These are phyloP conservation scores for Acleris emargana DNA, from an alignment of 2,888 invertebrate genomes.

Conservation along the genomic window DNA sequence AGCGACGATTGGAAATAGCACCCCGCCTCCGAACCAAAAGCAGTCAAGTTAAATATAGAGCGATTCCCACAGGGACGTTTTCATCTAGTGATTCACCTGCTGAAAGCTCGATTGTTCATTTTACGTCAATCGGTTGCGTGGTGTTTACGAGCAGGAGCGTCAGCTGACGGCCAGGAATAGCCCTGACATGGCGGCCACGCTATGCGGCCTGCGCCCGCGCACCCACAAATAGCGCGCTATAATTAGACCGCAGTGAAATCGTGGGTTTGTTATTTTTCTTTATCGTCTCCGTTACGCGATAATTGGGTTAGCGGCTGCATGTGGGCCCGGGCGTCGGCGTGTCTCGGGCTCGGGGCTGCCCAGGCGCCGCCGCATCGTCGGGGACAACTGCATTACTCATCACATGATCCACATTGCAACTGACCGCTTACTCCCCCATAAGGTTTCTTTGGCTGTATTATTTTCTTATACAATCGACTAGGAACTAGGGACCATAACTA, in stretches of 20 bases:
- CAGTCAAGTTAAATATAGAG: slow-evolving; percentile 80
- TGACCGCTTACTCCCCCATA: too few relatives aligned
- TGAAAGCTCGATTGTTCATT: slow-evolving; percentile 82
- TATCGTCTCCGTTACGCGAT: slow-evolving; percentile 83
- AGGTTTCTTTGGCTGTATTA: too few relatives aligned
- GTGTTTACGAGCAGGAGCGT: slow-evolving; percentile 80
- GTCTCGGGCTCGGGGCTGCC: slow-evolving; percentile 62
- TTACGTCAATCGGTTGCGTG: slow-evolving; percentile 82
- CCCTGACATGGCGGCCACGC: slow-evolving; percentile 82
- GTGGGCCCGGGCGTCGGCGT: slow-evolving; percentile 82
- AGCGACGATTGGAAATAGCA: slow-evolving; percentile 76
- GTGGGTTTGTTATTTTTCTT: slow-evolving; percentile 85
- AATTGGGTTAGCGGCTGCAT: slow-evolving; percentile 83
- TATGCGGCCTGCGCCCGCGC: slow-evolving; percentile 82
- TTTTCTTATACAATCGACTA: too few relatives aligned
- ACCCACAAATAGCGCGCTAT: slow-evolving; percentile 81
- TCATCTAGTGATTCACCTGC: slow-evolving; percentile 81
- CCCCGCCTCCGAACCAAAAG: slow-evolving; percentile 82
- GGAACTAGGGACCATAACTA: too few relatives aligned
- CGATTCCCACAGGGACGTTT: slow-evolving; percentile 76
- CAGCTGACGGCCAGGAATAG: slow-evolving; percentile 83
- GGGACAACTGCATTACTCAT: slow-evolving; percentile 53
- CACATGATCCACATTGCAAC: too few relatives aligned
- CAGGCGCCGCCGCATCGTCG: slow-evolving; percentile 50
- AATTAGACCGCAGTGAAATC: slow-evolving; percentile 82